phyloP scores from a whole-genome alignment of 2,888 invertebrate species.

The Galerucella nymphaeae region DNA sequence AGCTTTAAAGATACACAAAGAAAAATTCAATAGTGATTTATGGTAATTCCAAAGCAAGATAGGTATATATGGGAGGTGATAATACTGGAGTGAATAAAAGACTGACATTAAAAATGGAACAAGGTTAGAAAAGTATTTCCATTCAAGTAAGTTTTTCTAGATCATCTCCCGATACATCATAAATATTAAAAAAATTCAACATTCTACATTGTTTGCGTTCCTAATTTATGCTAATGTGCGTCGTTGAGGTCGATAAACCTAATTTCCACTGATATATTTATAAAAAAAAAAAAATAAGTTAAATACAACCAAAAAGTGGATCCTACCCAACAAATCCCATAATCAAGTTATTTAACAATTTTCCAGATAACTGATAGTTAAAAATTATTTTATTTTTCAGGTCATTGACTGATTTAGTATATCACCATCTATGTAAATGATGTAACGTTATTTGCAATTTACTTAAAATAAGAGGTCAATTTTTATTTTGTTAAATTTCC shows the following conservation, averaged over 20 bases:
- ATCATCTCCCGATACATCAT: neutral
- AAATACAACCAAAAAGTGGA: too few relatives aligned
- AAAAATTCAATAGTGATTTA: too few relatives aligned
- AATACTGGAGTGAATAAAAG: too few relatives aligned
- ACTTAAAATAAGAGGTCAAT: neutral
- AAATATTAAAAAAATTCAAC: neutral
- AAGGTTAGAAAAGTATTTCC: too few relatives aligned
- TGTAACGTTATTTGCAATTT: slow-evolving; percentile 1
- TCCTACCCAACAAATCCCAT: neutral
- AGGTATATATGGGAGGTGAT: too few relatives aligned
- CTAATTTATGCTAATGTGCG: slow-evolving; percentile 8
- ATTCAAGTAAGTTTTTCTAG: too few relatives aligned
- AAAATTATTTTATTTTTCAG: neutral
- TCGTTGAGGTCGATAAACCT: slow-evolving; percentile 8
- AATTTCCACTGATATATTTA: neutral
- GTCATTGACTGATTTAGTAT: slow-evolving; percentile 15
- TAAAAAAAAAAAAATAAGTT: neutral
- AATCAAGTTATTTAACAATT: too few relatives aligned
- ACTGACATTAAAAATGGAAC: too few relatives aligned
- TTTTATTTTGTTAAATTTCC: slow-evolving; percentile 7
- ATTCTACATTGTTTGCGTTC: neutral
- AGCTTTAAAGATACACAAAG: too few relatives aligned
- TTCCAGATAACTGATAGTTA: too few relatives aligned
- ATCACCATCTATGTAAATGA: slow-evolving; percentile 3
- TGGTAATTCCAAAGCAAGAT: too few relatives aligned